Conservation (phyloP, 2,888 invertebrate genomes). For the Sussaba pulchella region DNA sequence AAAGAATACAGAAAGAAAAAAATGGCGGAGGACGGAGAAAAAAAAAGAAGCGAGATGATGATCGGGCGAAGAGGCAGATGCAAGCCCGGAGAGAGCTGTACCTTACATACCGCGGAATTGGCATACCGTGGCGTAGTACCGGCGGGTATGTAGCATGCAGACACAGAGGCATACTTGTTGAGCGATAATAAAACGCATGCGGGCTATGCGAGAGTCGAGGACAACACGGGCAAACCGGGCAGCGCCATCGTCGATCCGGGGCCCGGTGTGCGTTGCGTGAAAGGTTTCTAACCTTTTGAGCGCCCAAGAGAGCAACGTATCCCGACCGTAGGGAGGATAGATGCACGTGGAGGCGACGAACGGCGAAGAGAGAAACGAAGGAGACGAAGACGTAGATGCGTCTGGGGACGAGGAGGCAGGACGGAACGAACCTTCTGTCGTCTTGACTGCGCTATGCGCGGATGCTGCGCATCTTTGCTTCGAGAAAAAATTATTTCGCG, state of each 20-base stretch:
- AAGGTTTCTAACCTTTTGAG: slow-evolving; percentile 57
- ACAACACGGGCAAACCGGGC: too few species aligned
- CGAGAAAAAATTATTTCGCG: slow-evolving; percentile 41
- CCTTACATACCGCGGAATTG: slow-evolving; percentile 28
- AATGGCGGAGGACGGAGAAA: not conserved
- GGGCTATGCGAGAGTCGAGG: slow-evolving; percentile 29
- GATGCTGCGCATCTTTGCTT: slow-evolving; percentile 15
- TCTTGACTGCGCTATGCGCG: slow-evolving; percentile 24
- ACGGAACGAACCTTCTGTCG: slow-evolving; percentile 10
- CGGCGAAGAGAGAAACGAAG: slow-evolving; percentile 20
- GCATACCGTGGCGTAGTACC: not conserved
- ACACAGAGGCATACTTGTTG: too few species aligned
- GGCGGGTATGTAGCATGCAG: slow-evolving; percentile 19
- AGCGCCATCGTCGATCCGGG: not conserved
- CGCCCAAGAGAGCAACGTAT: slow-evolving; percentile 30
- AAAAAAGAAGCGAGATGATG: slow-evolving; percentile 4
- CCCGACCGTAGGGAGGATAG: slow-evolving; percentile 35
- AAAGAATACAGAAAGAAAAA: too few species aligned
- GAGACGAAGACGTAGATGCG: slow-evolving; percentile 40
- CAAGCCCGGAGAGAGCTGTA: slow-evolving; percentile 62
- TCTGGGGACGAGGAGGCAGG: slow-evolving; percentile 56
- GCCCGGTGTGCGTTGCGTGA: slow-evolving; percentile 24
- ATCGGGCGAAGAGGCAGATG: slow-evolving; percentile 53
- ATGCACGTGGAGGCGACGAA: slow-evolving; percentile 35
- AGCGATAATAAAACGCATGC: slow-evolving; percentile 30